Conservation (phyloP, 1,140 invertebrate species). For the Drosophila littoralis region DNA sequence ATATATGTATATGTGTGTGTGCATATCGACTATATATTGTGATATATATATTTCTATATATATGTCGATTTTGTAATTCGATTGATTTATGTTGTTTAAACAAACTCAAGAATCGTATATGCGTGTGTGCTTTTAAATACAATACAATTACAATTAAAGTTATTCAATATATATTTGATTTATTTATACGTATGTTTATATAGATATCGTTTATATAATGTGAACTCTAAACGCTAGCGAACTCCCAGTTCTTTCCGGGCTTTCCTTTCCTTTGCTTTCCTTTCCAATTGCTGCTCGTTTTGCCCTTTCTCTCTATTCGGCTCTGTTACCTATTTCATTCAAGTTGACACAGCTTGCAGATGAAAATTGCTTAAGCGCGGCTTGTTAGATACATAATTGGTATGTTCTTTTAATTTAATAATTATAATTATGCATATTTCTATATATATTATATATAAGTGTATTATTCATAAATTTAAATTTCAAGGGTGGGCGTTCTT, state of each 20-base stretch:
- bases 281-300: conserved; percentile 16
- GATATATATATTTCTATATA: conserved; percentile 17
- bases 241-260: conserved; percentile 24
- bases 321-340: conserved; percentile 27
- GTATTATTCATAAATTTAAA: conserved; percentile 50
- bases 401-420: conserved; percentile 5
- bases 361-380: conserved; percentile 34
- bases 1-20: neutral
- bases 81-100: conserved; percentile 32
- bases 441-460: conserved; percentile 35
- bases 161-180: conserved; percentile 5
- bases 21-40: too few species aligned
- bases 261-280: neutral
- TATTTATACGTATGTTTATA: conserved; percentile 44
- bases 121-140: conserved; percentile 28
- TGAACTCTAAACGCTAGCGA: conserved; percentile 37
- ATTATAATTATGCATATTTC: conserved; percentile 23
- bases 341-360: conserved; percentile 41
- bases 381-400: conserved; percentile 30
- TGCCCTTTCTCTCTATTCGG: neutral
- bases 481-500: conserved; percentile 71
- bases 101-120: conserved; percentile 33
- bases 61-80: conserved; percentile 17
- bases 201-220: conserved; percentile 37
- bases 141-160: conserved; percentile 24